These are phyloP conservation scores for Augochlora pura DNA, from an alignment of 1,140 invertebrate genomes.

Conservation along the genomic window DNA sequence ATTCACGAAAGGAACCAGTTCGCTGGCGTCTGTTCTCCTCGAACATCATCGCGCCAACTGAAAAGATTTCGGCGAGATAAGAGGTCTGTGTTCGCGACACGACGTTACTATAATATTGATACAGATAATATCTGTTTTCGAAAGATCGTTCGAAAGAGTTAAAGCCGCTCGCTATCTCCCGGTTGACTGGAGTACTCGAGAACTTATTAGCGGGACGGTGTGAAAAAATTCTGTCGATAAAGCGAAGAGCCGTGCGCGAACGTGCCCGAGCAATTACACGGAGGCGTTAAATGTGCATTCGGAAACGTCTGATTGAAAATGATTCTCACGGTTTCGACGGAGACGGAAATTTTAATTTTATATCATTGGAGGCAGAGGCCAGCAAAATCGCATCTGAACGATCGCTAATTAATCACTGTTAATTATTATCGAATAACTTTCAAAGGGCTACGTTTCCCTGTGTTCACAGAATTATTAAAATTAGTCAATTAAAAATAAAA, in stretches of 20 bases:
- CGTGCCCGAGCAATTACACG: not conserved
- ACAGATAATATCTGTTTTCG: slow-evolving; percentile 46
- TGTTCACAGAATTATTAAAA: too few relatives aligned
- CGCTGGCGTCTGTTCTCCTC: not conserved
- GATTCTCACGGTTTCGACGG: too few relatives aligned
- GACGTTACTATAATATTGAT: slow-evolving; percentile 51
- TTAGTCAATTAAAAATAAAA: too few relatives aligned
- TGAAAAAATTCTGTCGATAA: not conserved
- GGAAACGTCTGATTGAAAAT: too few relatives aligned
- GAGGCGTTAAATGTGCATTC: too few relatives aligned
- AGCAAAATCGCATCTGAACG: too few relatives aligned
- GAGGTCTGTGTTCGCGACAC: slow-evolving; percentile 32
- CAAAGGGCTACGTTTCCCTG: too few relatives aligned
- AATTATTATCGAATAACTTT: too few relatives aligned
- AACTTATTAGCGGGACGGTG: not conserved
- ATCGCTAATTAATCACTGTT: too few relatives aligned
- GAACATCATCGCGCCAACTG: not conserved
- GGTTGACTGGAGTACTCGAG: not conserved
- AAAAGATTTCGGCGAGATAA: slow-evolving; percentile 53
- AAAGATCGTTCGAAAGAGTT: slow-evolving; percentile 18
- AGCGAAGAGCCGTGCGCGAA: not conserved
- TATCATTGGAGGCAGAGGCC: too few relatives aligned
- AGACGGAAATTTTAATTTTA: too few relatives aligned
- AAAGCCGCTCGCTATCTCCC: not conserved
- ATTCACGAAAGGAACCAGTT: slow-evolving; percentile 8